phyloP scores from a whole-genome alignment of 2,888 invertebrate species.

The Blastobasis adustella region DNA sequence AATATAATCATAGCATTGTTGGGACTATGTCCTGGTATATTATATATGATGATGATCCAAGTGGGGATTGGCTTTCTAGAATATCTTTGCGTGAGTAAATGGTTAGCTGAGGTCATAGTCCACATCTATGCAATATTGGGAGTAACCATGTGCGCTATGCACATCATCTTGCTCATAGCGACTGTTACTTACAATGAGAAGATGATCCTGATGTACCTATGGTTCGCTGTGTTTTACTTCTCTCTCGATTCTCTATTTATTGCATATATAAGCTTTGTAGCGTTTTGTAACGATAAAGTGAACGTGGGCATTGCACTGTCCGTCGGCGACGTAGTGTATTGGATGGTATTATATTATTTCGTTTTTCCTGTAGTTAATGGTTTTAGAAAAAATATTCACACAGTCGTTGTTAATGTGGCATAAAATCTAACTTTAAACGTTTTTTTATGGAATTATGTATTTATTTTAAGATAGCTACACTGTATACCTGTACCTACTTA shows the following conservation, averaged over 20 bases:
- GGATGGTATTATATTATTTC: conserved; percentile 29
- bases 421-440: conserved; percentile 8
- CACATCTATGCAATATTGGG: conserved; percentile 32
- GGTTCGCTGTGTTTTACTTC: conserved; percentile 32
- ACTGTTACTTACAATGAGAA: conserved; percentile 35
- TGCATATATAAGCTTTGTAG: conserved; percentile 17
- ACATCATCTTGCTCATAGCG: conserved; percentile 32
- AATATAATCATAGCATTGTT: conserved; percentile 31
- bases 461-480: too few species aligned
- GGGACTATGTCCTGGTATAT: conserved; percentile 28
- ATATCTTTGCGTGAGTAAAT: conserved; percentile 14
- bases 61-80: conserved; percentile 19
- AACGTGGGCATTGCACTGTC: conserved; percentile 17
- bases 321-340: conserved; percentile 23
- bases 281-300: conserved; percentile 9
- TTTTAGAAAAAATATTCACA: conserved; percentile 42
- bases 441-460: too few species aligned
- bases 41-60: conserved; percentile 23
- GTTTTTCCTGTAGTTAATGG: conserved; percentile 43
- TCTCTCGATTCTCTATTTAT: conserved; percentile 26
- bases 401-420: conserved; percentile 31
- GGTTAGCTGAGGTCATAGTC: conserved; percentile 18
- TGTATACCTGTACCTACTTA: too few species aligned
- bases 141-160: conserved; percentile 26
- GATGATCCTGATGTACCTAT: conserved; percentile 36